A percentile compares a stretch with the other conserved stretches of the same genome.
Evolutionary conservation across 2,888 invertebrate species (phyloP).

Genomic region (Galeopsomyia nigrocyanea): DNA sequence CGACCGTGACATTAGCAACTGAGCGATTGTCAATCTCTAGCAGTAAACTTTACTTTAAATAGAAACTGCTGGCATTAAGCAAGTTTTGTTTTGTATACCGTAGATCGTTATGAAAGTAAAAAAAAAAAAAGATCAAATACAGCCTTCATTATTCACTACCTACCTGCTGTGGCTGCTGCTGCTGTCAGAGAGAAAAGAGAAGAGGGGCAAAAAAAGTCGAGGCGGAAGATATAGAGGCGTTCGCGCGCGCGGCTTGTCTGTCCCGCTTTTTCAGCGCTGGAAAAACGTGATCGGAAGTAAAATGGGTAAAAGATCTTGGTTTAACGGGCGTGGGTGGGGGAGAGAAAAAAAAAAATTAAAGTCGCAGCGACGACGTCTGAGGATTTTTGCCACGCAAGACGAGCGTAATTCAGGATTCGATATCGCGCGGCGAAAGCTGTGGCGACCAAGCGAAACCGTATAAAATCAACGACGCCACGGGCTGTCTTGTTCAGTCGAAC

Average conservation of each 20-base stretch:
- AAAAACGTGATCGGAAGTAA: conserved; percentile 50
- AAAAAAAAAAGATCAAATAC: not conserved
- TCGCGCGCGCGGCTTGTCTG: conserved; percentile 24
- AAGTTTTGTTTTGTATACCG: conserved; percentile 18
- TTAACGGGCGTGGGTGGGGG: conserved; percentile 11
- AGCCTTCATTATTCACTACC: not conserved
- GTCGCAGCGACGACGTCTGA: conserved; percentile 1
- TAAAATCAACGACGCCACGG: conserved; percentile 55
- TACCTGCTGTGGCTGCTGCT: not conserved
- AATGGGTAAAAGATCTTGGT: conserved; percentile 23
- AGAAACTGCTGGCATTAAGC: conserved; percentile 11
- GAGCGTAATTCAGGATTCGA: conserved; percentile 33
- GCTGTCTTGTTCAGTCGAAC: conserved; percentile 54
- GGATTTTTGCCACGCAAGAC: conserved; percentile 31
- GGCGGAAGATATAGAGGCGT: not conserved
- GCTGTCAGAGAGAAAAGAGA: too few species aligned
- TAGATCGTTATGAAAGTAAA: conserved; percentile 5
- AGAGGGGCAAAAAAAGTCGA: conserved; percentile 5
- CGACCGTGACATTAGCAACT: conserved; percentile 29
- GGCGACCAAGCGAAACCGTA: conserved; percentile 58
- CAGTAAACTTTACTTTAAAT: conserved; percentile 21
- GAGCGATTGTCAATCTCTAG: not conserved
- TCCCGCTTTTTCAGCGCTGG: conserved; percentile 39
- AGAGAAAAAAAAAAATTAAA: conserved; percentile 12
- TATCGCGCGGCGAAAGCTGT: conserved; percentile 58